These are phyloP conservation scores for Pteropus rufus DNA, from an alignment of 2,797 vertebrate genomes.

Conservation along the genomic window DNA sequence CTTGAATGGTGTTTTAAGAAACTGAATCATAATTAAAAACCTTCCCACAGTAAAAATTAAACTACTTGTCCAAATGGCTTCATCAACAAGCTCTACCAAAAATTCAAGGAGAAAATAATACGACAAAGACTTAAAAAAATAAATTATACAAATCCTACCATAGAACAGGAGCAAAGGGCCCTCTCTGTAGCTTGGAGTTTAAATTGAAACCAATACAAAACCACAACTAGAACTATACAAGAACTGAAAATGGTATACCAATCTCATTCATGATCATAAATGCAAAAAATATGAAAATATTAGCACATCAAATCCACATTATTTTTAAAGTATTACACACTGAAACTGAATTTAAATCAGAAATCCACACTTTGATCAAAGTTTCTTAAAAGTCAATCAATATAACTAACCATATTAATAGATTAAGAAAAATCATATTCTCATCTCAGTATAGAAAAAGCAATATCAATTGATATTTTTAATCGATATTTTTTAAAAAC, in stretches of 20 bases:
- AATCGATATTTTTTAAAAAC: neutral
- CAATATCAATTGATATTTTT: neutral
- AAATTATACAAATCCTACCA: neutral
- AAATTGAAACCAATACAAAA: neutral
- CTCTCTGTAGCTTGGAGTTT: neutral
- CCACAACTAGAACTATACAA: neutral
- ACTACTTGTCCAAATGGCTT: neutral
- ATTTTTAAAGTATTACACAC: neutral
- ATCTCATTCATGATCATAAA: neutral
- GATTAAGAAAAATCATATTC: neutral
- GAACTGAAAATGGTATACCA: neutral
- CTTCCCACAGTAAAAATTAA: neutral
- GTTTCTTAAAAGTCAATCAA: neutral
- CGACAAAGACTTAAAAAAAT: slow-evolving; percentile 28
- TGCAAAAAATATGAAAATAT: slow-evolving; percentile 10
- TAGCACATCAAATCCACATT: neutral
- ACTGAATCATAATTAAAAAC: neutral
- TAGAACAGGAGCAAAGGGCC: slow-evolving; percentile 7
- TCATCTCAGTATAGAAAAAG: neutral
- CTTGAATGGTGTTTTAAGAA: neutral
- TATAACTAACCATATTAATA: neutral
- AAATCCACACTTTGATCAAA: neutral
- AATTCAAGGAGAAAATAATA: neutral
- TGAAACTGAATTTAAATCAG: neutral
- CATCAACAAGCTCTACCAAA: neutral